Evolutionary conservation across 2,797 vertebrate genomes (phyloP).

Genomic region (Alectoris magna): DNA sequence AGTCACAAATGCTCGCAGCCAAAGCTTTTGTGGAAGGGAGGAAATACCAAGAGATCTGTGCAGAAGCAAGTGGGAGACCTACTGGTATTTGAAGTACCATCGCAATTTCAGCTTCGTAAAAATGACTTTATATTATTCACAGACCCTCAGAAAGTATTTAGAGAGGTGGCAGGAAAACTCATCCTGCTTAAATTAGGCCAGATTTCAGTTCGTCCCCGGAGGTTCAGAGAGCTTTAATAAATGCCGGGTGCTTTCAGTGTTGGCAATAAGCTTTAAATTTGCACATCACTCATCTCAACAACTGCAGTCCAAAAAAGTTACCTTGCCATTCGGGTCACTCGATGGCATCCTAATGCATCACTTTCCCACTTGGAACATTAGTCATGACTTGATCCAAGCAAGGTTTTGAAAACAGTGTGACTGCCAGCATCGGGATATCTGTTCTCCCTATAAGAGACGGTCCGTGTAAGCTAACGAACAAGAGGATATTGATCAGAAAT

Average conservation of each 20-base stretch:
- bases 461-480: constrained; percentile 56
- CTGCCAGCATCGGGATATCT: constrained; percentile 18
- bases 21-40: not conserved
- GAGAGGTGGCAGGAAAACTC: constrained; percentile 27
- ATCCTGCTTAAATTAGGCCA: constrained; percentile 55
- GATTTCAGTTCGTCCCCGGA: constrained; percentile 40
- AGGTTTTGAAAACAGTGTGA: constrained; percentile 73
- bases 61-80: not conserved
- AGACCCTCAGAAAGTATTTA: constrained; percentile 38
- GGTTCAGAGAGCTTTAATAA: constrained; percentile 58
- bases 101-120: constrained; percentile 43
- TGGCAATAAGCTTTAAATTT: constrained; percentile 66
- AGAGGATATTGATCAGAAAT: constrained; percentile 77
- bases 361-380: constrained; percentile 59
- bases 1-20: not conserved
- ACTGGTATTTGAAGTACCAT: constrained; percentile 46
- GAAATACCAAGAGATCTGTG: constrained; percentile 21
- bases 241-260: constrained; percentile 28
- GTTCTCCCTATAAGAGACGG: constrained; percentile 41
- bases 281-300: constrained; percentile 69
- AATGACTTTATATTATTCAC: constrained; percentile 32
- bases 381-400: constrained; percentile 58
- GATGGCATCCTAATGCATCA: constrained; percentile 65
- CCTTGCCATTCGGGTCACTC: constrained; percentile 55
- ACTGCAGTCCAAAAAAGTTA: constrained; percentile 68